Evolutionary conservation across 2,797 vertebrate genomes (phyloP).

Genomic region (Argya squamiceps): DNA sequence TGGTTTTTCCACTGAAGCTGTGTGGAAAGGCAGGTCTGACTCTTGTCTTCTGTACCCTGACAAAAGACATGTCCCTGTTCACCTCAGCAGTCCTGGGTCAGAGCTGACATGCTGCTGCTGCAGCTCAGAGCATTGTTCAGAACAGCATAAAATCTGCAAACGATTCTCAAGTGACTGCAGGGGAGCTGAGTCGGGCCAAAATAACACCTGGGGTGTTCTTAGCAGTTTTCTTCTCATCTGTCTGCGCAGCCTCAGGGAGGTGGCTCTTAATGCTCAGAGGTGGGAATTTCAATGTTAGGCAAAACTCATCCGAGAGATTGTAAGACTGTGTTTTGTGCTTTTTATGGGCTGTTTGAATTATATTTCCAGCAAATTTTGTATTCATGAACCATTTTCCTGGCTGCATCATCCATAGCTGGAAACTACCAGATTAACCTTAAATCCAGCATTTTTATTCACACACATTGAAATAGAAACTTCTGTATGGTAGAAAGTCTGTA

Average conservation of each 20-base stretch:
- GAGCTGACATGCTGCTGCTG: not conserved
- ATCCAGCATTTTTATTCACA: not conserved
- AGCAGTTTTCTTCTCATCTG: not conserved
- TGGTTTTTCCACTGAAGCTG: not conserved
- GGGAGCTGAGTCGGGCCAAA: not conserved
- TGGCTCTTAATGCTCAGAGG: not conserved
- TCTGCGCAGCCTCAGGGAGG: rapidly evolving
- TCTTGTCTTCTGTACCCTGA: not conserved
- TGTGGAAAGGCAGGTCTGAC: not conserved
- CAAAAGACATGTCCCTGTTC: not conserved
- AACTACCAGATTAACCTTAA: not conserved
- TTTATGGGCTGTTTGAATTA: not conserved
- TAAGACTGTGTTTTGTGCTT: not conserved
- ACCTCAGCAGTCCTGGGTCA: not conserved
- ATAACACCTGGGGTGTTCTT: not conserved
- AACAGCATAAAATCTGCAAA: not conserved
- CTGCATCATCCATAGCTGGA: not conserved
- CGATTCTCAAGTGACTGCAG: not conserved
- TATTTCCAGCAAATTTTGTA: not conserved
- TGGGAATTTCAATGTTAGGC: not conserved
- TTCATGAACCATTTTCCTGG: not conserved
- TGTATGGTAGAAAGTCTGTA: not conserved
- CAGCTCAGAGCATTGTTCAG: not conserved
- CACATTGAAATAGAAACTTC: not conserved
- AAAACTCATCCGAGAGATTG: not conserved